A percentile compares a stretch with the other conserved stretches of the same genome.
phyloP scores from a whole-genome alignment of 1,140 invertebrate species.

The Chrysomallon squamiferum region DNA sequence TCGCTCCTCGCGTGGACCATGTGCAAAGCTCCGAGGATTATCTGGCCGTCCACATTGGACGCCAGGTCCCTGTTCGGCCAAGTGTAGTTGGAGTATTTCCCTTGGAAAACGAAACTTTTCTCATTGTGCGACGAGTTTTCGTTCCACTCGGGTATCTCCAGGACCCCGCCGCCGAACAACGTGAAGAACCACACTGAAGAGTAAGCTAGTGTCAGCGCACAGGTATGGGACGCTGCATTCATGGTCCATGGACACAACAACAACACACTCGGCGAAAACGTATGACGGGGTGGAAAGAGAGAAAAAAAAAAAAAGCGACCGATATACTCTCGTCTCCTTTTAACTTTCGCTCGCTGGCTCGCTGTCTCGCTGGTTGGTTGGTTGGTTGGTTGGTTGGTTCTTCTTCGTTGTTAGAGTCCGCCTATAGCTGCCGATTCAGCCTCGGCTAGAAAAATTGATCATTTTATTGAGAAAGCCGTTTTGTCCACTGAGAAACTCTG shows the following conservation, averaged over 20 bases:
- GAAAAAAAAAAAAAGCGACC: neutral
- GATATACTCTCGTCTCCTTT: neutral
- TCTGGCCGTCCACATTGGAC: slow-evolving; percentile 83
- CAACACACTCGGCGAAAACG: neutral
- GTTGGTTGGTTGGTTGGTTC: neutral
- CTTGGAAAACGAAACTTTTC: slow-evolving; percentile 14
- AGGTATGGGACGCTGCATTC: neutral
- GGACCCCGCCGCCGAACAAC: neutral
- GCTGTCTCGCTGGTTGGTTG: neutral
- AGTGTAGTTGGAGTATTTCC: slow-evolving; percentile 49
- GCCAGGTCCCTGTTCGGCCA: slow-evolving; percentile 86
- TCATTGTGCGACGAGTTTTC: slow-evolving; percentile 5
- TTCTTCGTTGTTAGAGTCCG: neutral
- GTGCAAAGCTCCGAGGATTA: slow-evolving; percentile 84
- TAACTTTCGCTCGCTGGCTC: neutral
- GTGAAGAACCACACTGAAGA: neutral
- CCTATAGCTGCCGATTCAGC: neutral
- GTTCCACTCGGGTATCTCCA: neutral
- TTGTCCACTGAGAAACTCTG: neutral
- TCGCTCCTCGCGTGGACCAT: slow-evolving; percentile 92
- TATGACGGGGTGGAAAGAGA: neutral
- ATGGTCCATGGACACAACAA: neutral
- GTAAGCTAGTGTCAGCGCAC: neutral
- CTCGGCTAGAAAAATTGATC: neutral
- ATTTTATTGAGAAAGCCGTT: neutral